phyloP scores from a whole-genome alignment of 2,888 invertebrate species.

The Cynaeus angustus region DNA sequence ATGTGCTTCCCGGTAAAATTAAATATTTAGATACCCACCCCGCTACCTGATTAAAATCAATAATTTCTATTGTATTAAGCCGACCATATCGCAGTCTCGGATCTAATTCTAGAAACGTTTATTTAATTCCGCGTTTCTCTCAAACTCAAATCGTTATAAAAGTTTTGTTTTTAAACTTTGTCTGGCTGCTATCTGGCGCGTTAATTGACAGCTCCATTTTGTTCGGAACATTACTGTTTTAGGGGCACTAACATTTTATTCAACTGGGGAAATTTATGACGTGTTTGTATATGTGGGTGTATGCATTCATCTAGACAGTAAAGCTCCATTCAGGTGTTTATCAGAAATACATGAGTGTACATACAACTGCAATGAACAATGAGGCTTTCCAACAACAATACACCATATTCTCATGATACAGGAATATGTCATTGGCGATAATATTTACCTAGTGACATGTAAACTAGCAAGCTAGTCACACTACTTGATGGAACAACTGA shows the following conservation, averaged over 20 bases:
- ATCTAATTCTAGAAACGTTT: too few relatives aligned
- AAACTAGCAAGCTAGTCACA: background rate
- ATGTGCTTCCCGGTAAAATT: background rate
- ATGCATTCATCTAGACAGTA: conserved; percentile 35
- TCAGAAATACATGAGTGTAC: conserved; percentile 34
- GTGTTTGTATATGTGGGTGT: conserved; percentile 31
- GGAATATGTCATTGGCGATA: conserved; percentile 33
- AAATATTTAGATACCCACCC: background rate
- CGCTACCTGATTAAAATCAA: too few relatives aligned
- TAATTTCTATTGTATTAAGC: too few relatives aligned
- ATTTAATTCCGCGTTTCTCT: too few relatives aligned
- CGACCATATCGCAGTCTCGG: too few relatives aligned
- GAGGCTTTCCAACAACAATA: conserved; percentile 26
- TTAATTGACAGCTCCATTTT: conserved; percentile 18
- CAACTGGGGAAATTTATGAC: conserved; percentile 37
- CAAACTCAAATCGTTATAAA: background rate
- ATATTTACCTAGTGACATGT: conserved; percentile 29
- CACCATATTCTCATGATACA: conserved; percentile 28
- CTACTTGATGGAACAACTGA: too few relatives aligned
- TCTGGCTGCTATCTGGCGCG: background rate
- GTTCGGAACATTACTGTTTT: conserved; percentile 10
- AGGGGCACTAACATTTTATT: conserved; percentile 18
- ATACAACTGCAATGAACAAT: conserved; percentile 40
- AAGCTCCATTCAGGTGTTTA: conserved; percentile 43
- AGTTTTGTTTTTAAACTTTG: conserved; percentile 4